Evolutionary conservation across 2,797 vertebrate species (phyloP).

Genomic region (Propithecus perrieri): DNA sequence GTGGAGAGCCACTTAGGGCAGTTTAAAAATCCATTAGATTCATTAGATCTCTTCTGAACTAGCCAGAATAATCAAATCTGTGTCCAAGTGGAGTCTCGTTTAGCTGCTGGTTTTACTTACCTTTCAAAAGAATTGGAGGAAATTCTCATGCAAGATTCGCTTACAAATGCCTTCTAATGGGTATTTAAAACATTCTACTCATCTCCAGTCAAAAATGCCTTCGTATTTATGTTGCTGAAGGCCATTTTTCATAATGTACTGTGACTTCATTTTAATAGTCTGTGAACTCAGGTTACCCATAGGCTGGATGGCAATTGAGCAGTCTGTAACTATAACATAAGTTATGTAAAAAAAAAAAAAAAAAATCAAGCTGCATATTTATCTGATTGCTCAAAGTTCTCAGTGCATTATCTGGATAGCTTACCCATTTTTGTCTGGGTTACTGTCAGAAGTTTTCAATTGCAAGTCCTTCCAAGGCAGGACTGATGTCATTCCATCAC

Average conservation of each 20-base stretch:
- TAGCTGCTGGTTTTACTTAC: constrained; percentile 46
- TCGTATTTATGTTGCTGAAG: constrained; percentile 33
- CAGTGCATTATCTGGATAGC: constrained; percentile 63
- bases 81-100: constrained; percentile 54
- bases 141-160: constrained; percentile 36
- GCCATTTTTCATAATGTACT: constrained; percentile 3
- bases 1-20: constrained; percentile 55
- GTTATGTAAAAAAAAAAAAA: background rate
- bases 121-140: constrained; percentile 58
- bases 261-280: constrained; percentile 58
- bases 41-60: constrained; percentile 68
- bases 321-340: constrained; percentile 39
- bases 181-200: constrained; percentile 37
- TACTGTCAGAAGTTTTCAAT: constrained; percentile 66
- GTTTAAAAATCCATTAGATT: constrained; percentile 70
- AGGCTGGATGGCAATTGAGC: constrained; percentile 30
- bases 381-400: constrained; percentile 55
- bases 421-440: constrained; percentile 66
- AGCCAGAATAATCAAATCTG: constrained; percentile 64
- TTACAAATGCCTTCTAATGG: constrained; percentile 59
- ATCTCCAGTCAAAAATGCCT: constrained; percentile 34
- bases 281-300: background rate
- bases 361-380: constrained; percentile 48
- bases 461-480: constrained; percentile 43
- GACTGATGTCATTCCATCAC: constrained; percentile 63